Conservation (phyloP, 2,888 invertebrate genomes). For the Malacosoma neustria region DNA sequence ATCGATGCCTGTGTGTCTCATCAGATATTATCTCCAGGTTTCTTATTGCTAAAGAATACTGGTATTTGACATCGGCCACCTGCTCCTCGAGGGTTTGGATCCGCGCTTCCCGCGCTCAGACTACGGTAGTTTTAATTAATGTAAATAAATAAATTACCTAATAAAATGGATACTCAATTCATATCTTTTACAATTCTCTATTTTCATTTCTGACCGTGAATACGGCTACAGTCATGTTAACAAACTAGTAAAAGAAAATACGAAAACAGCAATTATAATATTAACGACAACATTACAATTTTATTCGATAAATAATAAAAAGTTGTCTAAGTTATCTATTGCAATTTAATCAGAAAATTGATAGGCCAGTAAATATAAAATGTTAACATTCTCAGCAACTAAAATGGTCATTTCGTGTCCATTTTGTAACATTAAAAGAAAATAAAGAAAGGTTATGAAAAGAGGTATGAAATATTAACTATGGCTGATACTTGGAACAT, state of each 20-base stretch:
- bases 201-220: too few relatives aligned
- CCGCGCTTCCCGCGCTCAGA: constrained; percentile 86
- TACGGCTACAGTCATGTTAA: too few relatives aligned
- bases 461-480: neutral
- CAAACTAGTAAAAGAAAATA: too few relatives aligned
- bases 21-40: constrained; percentile 93
- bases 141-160: too few relatives aligned
- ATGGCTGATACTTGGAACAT: neutral
- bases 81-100: constrained; percentile 86
- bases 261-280: neutral
- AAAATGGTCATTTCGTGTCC: neutral
- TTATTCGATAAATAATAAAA: neutral
- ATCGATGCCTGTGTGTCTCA: constrained; percentile 87
- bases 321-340: neutral
- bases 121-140: too few relatives aligned
- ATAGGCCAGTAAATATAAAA: neutral
- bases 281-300: neutral
- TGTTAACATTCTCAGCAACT: neutral
- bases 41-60: constrained; percentile 89
- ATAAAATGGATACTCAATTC: too few relatives aligned
- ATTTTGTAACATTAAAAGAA: neutral
- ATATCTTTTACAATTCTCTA: too few relatives aligned
- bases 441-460: neutral
- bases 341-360: neutral
- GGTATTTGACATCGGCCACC: constrained; percentile 86